Evolutionary conservation across 2,797 vertebrate species (phyloP).

Genomic region (Rhyacichthys aspro): DNA sequence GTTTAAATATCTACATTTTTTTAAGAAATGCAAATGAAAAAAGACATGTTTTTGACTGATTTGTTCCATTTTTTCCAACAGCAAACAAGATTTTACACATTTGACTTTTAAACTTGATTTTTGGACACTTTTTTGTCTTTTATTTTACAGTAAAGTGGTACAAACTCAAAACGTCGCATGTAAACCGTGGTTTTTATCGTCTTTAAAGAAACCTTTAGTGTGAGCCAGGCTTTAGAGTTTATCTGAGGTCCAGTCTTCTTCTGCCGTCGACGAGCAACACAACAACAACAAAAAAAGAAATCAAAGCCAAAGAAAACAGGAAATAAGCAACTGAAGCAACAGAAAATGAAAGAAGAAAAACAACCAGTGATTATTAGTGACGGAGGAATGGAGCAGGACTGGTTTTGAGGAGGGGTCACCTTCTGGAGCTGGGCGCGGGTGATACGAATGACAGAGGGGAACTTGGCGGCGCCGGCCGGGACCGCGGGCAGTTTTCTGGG

Average conservation of each 20-base stretch:
- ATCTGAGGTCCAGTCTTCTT: conserved; percentile 6
- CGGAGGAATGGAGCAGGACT: conserved; percentile 25
- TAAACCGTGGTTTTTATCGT: too few species aligned
- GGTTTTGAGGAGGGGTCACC: conserved; percentile 82
- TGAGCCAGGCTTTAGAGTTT: neutral
- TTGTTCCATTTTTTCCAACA: too few species aligned
- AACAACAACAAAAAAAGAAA: conserved; percentile 42
- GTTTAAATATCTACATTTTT: too few species aligned
- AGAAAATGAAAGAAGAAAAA: conserved; percentile 13
- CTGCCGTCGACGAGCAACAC: conserved; percentile 45
- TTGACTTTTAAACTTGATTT: too few species aligned
- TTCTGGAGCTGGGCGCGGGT: conserved; percentile 91
- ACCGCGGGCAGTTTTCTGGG: conserved; percentile 89
- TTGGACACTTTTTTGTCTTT: too few species aligned
- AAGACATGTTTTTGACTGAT: too few species aligned
- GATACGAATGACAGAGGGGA: conserved; percentile 92
- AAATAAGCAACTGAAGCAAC: conserved; percentile 57
- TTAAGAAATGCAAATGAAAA: too few species aligned
- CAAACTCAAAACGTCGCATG: too few species aligned
- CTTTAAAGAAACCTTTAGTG: too few species aligned
- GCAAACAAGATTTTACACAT: too few species aligned
- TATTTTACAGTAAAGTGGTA: too few species aligned
- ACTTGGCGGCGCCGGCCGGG: conserved; percentile 85
- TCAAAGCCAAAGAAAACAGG: conserved; percentile 39
- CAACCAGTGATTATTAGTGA: conserved; percentile 6